Percentiles rank a stretch among this genome's conserved stretches.
Evolutionary conservation across 1,140 invertebrate genomes (phyloP).

Genomic region (Macrobrachium nipponense): DNA sequence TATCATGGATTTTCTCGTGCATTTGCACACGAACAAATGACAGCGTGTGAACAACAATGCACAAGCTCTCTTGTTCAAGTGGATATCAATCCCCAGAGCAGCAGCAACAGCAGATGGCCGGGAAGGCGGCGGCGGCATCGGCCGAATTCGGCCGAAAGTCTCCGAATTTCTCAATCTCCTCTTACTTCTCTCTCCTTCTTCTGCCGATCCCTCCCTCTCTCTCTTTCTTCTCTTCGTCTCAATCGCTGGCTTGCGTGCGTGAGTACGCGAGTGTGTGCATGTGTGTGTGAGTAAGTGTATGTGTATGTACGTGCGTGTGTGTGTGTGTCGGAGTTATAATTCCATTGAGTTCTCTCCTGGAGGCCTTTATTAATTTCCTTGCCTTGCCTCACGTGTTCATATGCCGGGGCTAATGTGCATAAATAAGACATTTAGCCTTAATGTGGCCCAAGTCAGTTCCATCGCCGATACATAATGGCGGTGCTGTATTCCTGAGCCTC

Average conservation of each 20-base stretch:
- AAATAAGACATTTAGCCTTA: constrained; percentile 50
- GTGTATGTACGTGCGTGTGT: background rate
- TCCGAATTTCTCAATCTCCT: too few relatives aligned
- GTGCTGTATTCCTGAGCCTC: constrained; percentile 37
- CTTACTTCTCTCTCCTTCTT: too few relatives aligned
- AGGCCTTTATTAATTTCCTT: constrained; percentile 52
- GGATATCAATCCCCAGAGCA: too few relatives aligned
- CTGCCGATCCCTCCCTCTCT: background rate
- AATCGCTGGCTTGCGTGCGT: background rate
- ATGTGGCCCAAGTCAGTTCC: constrained; percentile 35
- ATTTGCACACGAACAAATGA: too few relatives aligned
- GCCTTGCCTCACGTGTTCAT: constrained; percentile 50
- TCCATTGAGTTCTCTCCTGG: constrained; percentile 42
- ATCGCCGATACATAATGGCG: constrained; percentile 53
- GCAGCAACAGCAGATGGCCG: too few relatives aligned
- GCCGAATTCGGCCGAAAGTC: too few relatives aligned
- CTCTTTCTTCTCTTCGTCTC: background rate
- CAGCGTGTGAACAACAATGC: too few relatives aligned
- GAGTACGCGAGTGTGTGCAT: constrained; percentile 8
- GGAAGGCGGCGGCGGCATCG: too few relatives aligned
- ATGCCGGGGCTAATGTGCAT: constrained; percentile 53
- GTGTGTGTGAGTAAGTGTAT: constrained; percentile 17
- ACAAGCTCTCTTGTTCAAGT: too few relatives aligned
- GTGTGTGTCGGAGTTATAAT: constrained; percentile 36
- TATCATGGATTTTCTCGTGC: too few relatives aligned